phyloP scores from a whole-genome alignment of 2,113 vertebrate species.

The Chionis minor region DNA sequence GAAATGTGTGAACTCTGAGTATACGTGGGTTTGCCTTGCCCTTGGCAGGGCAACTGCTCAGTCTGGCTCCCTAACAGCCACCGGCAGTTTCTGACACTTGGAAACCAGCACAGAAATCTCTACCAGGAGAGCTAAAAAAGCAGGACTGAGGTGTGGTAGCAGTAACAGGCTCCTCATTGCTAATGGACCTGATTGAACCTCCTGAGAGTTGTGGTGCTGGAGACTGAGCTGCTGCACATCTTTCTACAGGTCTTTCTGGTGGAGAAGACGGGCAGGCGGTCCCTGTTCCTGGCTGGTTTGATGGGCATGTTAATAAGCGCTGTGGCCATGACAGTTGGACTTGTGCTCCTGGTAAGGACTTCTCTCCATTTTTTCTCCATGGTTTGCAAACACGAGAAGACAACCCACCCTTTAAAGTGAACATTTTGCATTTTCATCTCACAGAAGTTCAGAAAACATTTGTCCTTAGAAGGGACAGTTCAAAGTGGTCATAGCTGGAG shows the following conservation, averaged over 20 bases:
- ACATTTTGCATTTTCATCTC: background rate
- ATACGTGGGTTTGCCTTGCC: background rate
- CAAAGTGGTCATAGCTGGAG: background rate
- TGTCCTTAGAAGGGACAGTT: background rate
- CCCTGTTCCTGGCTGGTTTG: conserved; percentile 84
- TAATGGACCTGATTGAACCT: background rate
- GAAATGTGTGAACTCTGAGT: background rate
- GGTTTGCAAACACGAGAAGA: background rate
- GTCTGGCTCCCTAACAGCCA: background rate
- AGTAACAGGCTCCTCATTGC: background rate
- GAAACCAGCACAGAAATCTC: background rate
- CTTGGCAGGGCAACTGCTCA: background rate
- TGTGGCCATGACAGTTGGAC: conserved; percentile 87
- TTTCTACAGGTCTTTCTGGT: conserved; percentile 85
- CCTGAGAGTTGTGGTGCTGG: background rate
- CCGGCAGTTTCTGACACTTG: background rate
- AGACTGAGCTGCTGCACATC: background rate
- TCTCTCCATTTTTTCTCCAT: background rate
- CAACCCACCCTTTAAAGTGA: background rate
- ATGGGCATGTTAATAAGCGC: conserved; percentile 89
- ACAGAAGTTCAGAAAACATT: background rate
- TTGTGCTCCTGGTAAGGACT: conserved; percentile 83
- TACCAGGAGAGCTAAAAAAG: background rate
- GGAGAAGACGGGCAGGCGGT: conserved; percentile 87
- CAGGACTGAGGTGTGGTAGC: background rate